Conservation (phyloP, 2,797 vertebrate species). For the Gobionotothen gibberifrons region DNA sequence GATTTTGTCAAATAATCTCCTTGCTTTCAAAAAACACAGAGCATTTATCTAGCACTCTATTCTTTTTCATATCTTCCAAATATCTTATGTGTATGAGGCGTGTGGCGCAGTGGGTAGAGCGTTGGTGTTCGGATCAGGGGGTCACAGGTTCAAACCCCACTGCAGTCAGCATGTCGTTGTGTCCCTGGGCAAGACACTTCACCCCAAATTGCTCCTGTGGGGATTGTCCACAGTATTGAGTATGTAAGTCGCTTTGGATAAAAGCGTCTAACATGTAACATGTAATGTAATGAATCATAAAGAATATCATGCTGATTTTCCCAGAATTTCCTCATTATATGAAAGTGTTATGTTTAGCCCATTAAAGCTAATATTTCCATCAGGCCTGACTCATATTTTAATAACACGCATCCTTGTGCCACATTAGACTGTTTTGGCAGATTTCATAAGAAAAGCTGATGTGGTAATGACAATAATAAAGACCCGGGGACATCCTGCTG, state of each 20-base stretch:
- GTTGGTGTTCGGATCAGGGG: too few relatives aligned
- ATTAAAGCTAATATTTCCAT: slow-evolving; percentile 32
- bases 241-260: too few relatives aligned
- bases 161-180: too few relatives aligned
- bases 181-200: too few relatives aligned
- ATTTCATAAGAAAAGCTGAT: slow-evolving; percentile 20
- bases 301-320: background rate
- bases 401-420: background rate
- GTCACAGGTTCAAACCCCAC: too few relatives aligned
- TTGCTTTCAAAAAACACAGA: background rate
- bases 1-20: slow-evolving; percentile 16
- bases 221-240: too few relatives aligned
- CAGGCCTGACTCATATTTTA: background rate
- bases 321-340: background rate
- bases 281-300: background rate
- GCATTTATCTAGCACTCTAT: background rate
- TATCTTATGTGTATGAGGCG: slow-evolving; percentile 2
- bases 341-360: slow-evolving; percentile 6
- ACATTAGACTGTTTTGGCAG: slow-evolving; percentile 7
- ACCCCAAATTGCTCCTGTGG: too few relatives aligned
- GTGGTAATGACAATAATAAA: slow-evolving; percentile 28
- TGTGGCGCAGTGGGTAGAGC: too few relatives aligned
- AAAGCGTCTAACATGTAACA: too few relatives aligned
- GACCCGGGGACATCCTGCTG: slow-evolving; percentile 32
- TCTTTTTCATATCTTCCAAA: slow-evolving; percentile 2